Evolutionary conservation across 2,797 vertebrate species (phyloP).

Genomic region (Passerculus sandwichensis): DNA sequence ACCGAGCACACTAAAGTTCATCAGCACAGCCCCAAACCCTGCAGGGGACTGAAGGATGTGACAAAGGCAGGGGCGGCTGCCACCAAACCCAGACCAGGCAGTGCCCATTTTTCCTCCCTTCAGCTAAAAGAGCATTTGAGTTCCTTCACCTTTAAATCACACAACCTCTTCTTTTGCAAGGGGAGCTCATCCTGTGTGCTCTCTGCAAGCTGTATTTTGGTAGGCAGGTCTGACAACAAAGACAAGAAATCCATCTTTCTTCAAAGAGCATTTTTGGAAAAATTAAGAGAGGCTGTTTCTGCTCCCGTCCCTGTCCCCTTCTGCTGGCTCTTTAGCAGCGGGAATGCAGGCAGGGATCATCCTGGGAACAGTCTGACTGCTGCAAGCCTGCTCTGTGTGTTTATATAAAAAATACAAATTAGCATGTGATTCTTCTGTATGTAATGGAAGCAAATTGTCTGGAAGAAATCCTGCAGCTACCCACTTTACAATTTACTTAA

Average conservation of each 20-base stretch:
- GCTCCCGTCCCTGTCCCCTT: not conserved
- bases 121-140: not conserved
- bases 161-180: not conserved
- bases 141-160: not conserved
- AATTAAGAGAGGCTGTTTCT: not conserved
- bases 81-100: not conserved
- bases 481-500: not conserved
- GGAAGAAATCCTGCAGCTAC: conserved; percentile 33
- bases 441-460: conserved; percentile 11
- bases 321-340: not conserved
- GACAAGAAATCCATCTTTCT: not conserved
- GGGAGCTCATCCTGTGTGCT: accelerated
- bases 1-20: not conserved
- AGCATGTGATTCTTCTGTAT: not conserved
- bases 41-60: not conserved
- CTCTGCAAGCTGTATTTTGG: not conserved
- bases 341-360: not conserved
- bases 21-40: not conserved
- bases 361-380: not conserved
- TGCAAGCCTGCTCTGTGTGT: not conserved
- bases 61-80: not conserved
- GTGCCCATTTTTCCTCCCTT: not conserved
- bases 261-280: not conserved
- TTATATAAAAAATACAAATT: conserved; percentile 5
- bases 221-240: not conserved